Percentiles rank a stretch among this genome's conserved stretches.
Conservation (phyloP, 1,140 invertebrate genomes). For the Macrobrachium rosenbergii region DNA sequence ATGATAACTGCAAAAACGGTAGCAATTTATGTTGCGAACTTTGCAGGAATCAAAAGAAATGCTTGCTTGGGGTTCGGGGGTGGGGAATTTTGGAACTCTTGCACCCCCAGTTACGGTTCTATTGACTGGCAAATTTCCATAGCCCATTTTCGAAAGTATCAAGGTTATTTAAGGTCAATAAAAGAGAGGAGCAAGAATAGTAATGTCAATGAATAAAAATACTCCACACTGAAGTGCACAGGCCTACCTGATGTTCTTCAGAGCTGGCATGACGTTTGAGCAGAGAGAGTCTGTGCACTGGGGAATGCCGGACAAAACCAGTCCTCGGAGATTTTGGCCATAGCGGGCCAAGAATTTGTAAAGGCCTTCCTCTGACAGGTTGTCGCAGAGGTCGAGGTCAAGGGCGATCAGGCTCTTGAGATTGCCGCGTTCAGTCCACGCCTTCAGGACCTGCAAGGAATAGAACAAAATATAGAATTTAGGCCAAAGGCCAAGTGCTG, state of each 20-base stretch:
- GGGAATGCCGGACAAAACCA: slow-evolving; percentile 94
- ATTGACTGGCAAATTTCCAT: too few species aligned
- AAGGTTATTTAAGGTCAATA: too few species aligned
- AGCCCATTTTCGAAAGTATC: too few species aligned
- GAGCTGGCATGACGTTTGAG: slow-evolving; percentile 89
- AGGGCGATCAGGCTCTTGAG: slow-evolving; percentile 87
- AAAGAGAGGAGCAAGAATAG: not conserved
- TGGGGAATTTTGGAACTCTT: too few species aligned
- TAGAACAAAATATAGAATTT: too few species aligned
- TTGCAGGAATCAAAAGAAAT: too few species aligned
- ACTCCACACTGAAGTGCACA: slow-evolving; percentile 8
- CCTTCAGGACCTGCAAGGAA: slow-evolving; percentile 66
- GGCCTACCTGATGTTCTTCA: slow-evolving; percentile 89
- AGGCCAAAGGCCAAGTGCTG: too few species aligned
- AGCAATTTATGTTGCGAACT: too few species aligned
- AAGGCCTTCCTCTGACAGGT: slow-evolving; percentile 91
- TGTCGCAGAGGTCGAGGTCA: slow-evolving; percentile 95
- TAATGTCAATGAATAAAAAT: not conserved
- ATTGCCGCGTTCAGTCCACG: slow-evolving; percentile 91
- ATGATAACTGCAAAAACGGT: too few species aligned
- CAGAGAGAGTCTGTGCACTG: slow-evolving; percentile 98
- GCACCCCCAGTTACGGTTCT: too few species aligned
- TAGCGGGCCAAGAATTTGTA: slow-evolving; percentile 91
- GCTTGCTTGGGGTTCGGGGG: too few species aligned
- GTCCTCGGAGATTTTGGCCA: slow-evolving; percentile 81